Evolutionary conservation across 2,113 vertebrate species (phyloP).

Genomic region (Corythoichthys intestinalis): DNA sequence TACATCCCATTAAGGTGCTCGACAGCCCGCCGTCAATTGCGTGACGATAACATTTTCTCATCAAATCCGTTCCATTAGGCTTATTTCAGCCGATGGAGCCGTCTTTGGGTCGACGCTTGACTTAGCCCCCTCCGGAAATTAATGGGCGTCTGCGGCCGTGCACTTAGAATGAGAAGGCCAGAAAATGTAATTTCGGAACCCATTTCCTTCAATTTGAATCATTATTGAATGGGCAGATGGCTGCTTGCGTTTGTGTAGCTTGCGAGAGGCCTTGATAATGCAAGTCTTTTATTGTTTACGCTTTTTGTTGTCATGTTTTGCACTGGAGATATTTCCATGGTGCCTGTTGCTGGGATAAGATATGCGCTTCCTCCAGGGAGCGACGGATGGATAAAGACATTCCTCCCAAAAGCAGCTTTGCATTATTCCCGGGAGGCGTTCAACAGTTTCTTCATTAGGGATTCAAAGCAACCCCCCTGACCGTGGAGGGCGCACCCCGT

Average conservation of each 20-base stretch:
- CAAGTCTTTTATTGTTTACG: constrained; percentile 9
- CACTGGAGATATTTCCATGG: background rate
- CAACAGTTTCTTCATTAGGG: constrained; percentile 49
- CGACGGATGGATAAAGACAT: constrained; percentile 18
- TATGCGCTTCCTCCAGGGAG: background rate
- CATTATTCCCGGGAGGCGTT: constrained; percentile 33
- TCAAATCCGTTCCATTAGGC: constrained; percentile 21
- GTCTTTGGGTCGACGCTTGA: constrained; percentile 38
- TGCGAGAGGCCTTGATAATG: constrained; percentile 1
- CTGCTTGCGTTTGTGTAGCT: constrained; percentile 25
- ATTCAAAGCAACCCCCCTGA: constrained; percentile 44
- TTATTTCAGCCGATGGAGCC: constrained; percentile 37
- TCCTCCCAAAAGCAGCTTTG: constrained; percentile 23
- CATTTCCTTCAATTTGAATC: constrained; percentile 67
- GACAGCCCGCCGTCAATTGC: background rate
- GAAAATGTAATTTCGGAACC: constrained; percentile 69
- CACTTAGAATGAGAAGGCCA: constrained; percentile 50
- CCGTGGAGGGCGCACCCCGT: constrained; percentile 17
- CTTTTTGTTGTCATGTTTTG: constrained; percentile 16
- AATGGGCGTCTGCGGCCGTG: constrained; percentile 29
- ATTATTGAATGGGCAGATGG: constrained; percentile 53
- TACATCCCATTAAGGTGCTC: constrained; percentile 10
- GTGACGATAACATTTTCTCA: constrained; percentile 13
- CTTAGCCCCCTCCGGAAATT: constrained; percentile 46
- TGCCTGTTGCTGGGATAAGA: constrained; percentile 14